These are phyloP conservation scores for Chromoteleia sp. DNA, from an alignment of 2,888 invertebrate species.

Conservation along the genomic window DNA sequence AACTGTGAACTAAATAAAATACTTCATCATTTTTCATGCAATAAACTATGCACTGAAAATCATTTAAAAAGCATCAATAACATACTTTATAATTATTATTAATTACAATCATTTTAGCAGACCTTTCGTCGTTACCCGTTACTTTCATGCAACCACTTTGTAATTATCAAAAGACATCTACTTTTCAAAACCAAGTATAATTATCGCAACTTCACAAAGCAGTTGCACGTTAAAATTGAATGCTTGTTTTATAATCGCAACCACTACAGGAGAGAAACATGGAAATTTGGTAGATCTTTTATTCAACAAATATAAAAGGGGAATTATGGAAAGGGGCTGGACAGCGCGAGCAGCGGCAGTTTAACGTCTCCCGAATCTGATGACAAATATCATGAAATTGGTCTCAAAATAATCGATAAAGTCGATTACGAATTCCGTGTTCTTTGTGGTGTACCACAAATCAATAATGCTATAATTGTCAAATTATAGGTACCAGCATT, in stretches of 20 bases:
- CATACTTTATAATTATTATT: neutral
- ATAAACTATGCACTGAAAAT: neutral
- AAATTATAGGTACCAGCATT: conserved; percentile 63
- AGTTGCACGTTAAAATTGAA: conserved; percentile 23
- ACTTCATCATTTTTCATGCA: neutral
- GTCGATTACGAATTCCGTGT: conserved; percentile 49
- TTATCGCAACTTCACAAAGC: conserved; percentile 37
- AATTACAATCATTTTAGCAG: conserved; percentile 34
- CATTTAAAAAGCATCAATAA: neutral
- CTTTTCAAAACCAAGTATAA: neutral
- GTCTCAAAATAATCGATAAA: conserved; percentile 59
- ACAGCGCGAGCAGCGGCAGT: conserved; percentile 85
- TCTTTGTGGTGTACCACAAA: conserved; percentile 54
- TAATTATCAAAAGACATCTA: neutral
- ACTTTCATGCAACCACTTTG: conserved; percentile 45
- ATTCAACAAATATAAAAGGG: conserved; percentile 71
- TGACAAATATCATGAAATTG: conserved; percentile 62
- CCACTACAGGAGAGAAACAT: conserved; percentile 51
- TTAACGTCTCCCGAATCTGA: conserved; percentile 83
- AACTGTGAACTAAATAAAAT: neutral
- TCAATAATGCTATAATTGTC: conserved; percentile 42
- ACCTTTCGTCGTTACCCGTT: conserved; percentile 71
- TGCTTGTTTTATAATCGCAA: conserved; percentile 68
- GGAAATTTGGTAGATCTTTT: conserved; percentile 61
- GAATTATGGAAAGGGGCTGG: conserved; percentile 77